Conservation (phyloP, 2,797 vertebrate genomes). For the Liasis olivaceus region DNA sequence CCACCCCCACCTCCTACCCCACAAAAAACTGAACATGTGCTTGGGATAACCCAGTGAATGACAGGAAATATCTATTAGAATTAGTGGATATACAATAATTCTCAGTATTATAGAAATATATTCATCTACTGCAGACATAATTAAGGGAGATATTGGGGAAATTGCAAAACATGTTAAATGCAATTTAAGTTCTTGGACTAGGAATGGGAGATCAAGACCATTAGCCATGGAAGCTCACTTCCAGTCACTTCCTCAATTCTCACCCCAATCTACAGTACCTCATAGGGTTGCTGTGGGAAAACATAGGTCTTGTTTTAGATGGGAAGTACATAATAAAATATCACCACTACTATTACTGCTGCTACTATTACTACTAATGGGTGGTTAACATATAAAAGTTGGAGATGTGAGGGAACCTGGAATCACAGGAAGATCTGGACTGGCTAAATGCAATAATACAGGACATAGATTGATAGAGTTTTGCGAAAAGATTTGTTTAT, state of each 20-base stretch:
- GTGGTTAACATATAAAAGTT: background rate
- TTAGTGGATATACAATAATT: background rate
- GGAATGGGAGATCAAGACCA: background rate
- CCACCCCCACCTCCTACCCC: background rate
- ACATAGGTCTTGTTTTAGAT: background rate
- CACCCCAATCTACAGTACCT: background rate
- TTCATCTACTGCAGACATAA: background rate
- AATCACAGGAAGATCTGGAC: background rate
- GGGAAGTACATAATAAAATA: background rate
- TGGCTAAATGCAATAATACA: background rate
- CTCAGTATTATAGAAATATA: background rate
- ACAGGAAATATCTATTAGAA: background rate
- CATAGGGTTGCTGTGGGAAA: background rate
- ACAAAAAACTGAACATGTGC: background rate
- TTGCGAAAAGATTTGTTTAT: background rate
- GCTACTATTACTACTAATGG: background rate
- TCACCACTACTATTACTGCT: background rate
- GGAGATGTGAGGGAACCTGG: background rate
- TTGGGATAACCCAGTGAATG: background rate
- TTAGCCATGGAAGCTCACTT: background rate
- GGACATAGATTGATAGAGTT: background rate
- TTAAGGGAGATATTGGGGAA: background rate
- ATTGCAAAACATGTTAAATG: background rate
- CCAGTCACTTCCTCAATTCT: background rate
- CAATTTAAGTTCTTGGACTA: background rate